Base-by-base conservation (phyloP, 2,888 invertebrate species). In the Nudaria mundana region DNA sequence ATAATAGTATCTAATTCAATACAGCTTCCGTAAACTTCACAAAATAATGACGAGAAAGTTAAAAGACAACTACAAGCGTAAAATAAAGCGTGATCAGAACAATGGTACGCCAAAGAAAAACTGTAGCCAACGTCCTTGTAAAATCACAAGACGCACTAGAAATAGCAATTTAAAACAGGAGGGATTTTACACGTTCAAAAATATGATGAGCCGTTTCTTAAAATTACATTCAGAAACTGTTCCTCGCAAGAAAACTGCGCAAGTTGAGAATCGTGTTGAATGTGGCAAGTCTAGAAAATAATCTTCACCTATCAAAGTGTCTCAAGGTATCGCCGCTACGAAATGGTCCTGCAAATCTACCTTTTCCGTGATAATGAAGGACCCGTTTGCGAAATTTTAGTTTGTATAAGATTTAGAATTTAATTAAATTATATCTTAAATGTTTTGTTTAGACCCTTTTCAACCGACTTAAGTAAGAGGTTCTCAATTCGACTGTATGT, bases 111-210 rank as follows among this genome's bases (percentile, higher is more conserved):
- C 39, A 13, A 63, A 61, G 42, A 55, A 57, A 16, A 49, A 61
- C 5, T n/a, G n/a, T n/a, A n/a, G n/a, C n/a, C n/a, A 2, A 5
- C 20, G 5, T 20, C 20, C 2, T 20, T 5, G 8, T n/a, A 38
- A 53, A 40, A 42, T 41, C 30, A 35, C 44, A 5, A 57, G 49
- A 39, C 61, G 66, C 3, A 80, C 76, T 4, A 67, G 81, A 43
- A 44, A 39, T 22, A 66, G 64, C 37, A 81, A 79, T 46, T 45
- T 44, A 3, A 81, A 79, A 46, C 75, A 72, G 37, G 63, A 64
- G n/a, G 81, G 81, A 2, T 81, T 70, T 55, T 81, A 81, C 44
- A 71, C 66, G 39, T 80, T 66, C 42, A 66, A 66, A 38, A 73
- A 67, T 32, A 81, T 81, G 77, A 62, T 78, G 69, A 48, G 49